Evolutionary conservation across 2,113 vertebrate species (phyloP).

Genomic region (Lathamus discolor): DNA sequence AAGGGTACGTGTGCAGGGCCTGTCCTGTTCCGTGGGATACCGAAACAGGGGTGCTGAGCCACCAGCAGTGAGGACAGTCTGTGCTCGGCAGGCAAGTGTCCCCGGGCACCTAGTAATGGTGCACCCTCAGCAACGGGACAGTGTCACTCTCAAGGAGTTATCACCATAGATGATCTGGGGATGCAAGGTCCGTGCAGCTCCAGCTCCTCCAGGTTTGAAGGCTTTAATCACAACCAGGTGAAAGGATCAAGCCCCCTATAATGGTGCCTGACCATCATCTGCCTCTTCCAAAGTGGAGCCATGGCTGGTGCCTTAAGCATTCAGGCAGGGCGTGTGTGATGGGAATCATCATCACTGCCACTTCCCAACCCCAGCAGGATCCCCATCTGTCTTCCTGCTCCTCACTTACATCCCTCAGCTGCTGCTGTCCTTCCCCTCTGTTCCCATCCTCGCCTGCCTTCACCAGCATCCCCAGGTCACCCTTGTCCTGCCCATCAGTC

Average conservation of each 20-base stretch:
- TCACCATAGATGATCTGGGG: neutral
- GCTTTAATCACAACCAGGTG: neutral
- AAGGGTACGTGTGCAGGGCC: neutral
- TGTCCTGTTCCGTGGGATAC: neutral
- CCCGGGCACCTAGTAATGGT: accelerated
- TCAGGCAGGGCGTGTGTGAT: neutral
- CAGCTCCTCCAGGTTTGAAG: neutral
- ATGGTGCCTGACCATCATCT: neutral
- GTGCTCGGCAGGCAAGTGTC: neutral
- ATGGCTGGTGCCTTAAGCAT: neutral
- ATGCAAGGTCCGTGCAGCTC: accelerated
- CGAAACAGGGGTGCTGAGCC: neutral
- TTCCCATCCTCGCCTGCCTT: accelerated
- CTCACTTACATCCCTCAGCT: neutral
- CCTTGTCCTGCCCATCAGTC: neutral
- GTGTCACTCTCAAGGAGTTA: neutral
- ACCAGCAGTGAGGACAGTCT: neutral
- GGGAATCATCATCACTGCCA: neutral
- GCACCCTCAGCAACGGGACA: neutral
- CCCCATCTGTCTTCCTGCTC: neutral
- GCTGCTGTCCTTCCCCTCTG: neutral
- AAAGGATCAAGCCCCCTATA: neutral
- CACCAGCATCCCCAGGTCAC: neutral
- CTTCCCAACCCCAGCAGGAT: neutral
- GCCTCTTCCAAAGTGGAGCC: neutral